Base-by-base conservation (phyloP, 2,113 vertebrate genomes). In the Dipodomys merriami region DNA sequence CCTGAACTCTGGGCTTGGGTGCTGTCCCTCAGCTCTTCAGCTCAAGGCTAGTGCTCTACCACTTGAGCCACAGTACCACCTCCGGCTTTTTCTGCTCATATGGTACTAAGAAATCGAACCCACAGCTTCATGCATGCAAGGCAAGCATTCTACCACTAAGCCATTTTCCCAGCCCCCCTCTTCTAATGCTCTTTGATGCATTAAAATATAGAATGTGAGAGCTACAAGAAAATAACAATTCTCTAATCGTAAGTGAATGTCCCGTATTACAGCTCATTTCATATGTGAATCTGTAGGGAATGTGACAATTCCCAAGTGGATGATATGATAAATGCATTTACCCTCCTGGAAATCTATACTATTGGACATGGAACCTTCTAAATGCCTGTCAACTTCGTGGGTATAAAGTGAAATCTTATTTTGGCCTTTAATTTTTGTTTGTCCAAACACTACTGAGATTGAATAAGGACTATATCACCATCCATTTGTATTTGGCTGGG, bases 141-240 rank as follows among this genome's bases (percentile, higher is more conserved):
- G 39, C 39, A 39, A 39, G 39, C 39, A 39, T 39, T 39, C 39
- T 39, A 39, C 39, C 39, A 39, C 39, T 39, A 39, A 39, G 39
- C 39, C 39, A 39, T 39, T 39, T 39, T 39, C 39, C 39, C 39
- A 39, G 39, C 39, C 39, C 39, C 39, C 39, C 57, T 18, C 18
- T 6, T 64, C 62, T 9, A 71, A 60, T 27, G 49, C 16, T 4
- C 49, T 83, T 74, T 49, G 44, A 33, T 35, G 44, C 18, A 85
- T 60, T 79, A 90, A 92, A 85, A 91, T 71, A 82, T 5, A 46
- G 15, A 49, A 86, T 95, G 60, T 93, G 53, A 96, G 44, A 95
- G n/a, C 18, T 83, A 1, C 12, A 72, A 71, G 25, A 86, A 86
- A 92, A 71, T 15, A 85, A 39, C 39, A 39, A 71, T 35, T 85